Evolutionary conservation across 2,888 invertebrate species (phyloP), one percentile per base, ranked within the genome.

Genomic region (Catocala nupta): DNA sequence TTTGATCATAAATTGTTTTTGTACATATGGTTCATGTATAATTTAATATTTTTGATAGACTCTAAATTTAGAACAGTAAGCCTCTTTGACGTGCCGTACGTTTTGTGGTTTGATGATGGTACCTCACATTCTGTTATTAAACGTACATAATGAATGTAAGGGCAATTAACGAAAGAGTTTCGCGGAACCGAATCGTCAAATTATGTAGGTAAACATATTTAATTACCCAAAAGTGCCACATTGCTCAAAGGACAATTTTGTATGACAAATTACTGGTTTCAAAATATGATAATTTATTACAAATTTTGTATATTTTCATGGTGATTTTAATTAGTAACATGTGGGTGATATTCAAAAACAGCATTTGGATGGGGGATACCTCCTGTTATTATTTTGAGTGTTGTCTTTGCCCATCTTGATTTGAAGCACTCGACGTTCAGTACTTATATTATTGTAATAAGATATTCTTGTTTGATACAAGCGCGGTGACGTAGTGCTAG

Each of bases 241-340:
- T 53, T 5, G 16, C 63, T 50, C 8, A 64, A 55, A 68, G 43
- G 10, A 10, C 4, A 48, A 48, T 25, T 25, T 48, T 25, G 48
- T 10, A 25, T 48, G 10, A 48, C 25, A 48, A 8, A 25, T 48
- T 48, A 12, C 12, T 12, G 12, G 12, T 5, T n/a, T 12, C 6
- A 45, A 12, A 12, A 45, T 12, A 12, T 25, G 25, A 8, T 12
- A 12, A 12, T 45, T 45, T 45, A 12, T 39, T 39, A 39, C 36
- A 39, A 39, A 8, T 39, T 39, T 39, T 8, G 9, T 39, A 2
- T 39, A 8, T 39, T 7, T 39, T 39, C 9, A 39, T 39, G 6
- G 36, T 39, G 36, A 39, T 39, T 39, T 39, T 39, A 39, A 39
- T 39, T 39, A 9, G 8, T 39, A 1, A 9, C 25, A 25, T 3